Base-by-base conservation (phyloP, 1,140 invertebrate species). In the Drosophila arawakana region DNA sequence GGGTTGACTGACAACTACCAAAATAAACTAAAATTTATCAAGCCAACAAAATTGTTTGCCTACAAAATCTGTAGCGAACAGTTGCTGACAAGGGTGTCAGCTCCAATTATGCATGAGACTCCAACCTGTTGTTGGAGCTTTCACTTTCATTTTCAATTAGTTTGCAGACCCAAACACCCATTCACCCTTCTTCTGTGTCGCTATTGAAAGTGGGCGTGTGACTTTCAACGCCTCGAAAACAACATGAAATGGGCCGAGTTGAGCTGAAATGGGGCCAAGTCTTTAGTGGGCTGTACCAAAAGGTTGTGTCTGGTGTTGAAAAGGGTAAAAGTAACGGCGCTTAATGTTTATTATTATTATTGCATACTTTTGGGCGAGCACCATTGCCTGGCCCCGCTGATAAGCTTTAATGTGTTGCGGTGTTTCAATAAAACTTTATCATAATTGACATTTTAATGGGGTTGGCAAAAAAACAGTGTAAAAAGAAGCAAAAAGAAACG, bases 351-450 rank as follows among this genome's bases (percentile, higher is more conserved):
- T 89, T 89, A 89, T 89, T 90, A 84, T 89, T 89, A 72, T 89
- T 89, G 86, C 78, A 81, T 76, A 81, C 81, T 74, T 67, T 73
- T 37, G 52, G 50, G 67, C 35, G 41, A 18, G 13, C 13, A 37
- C 25, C 37, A 4, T 52, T 49, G 76, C 66, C 70, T 84, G 84
- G 63, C 54, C 43, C 39, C 57, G 72, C 65, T 81, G 84, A 89
- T 90, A 89, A 89, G 84, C 75, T 47, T 54, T 90, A 90, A 90
- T 89, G 84, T 81, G 69, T 63, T 69, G 59, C 78, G 84, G 84
- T 81, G 85, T 89, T 84, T 75, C 85, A 84, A 89, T 89, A 89
- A 89, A 90, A 89, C 80, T 89, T 90, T 84, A 90, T 89, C 84
- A 90, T 89, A 90, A 89, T 89, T 84, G 85, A 88, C 84, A 83